A percentile compares a stretch with the other conserved stretches of the same genome.
phyloP scores from a whole-genome alignment of 1,140 invertebrate genomes.

The Lepidurus arcticus region DNA sequence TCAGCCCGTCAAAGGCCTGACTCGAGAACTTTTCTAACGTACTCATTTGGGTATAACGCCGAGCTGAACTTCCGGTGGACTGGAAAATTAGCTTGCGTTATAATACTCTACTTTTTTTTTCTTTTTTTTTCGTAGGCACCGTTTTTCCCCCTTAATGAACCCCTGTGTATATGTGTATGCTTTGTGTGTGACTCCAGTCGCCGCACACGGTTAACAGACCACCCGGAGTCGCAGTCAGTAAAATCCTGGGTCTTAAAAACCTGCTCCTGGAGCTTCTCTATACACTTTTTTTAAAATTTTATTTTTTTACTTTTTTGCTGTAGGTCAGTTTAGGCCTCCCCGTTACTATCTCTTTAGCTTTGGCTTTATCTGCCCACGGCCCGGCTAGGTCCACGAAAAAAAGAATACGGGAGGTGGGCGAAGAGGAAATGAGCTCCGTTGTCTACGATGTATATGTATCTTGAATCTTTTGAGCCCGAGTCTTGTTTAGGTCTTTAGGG shows the following conservation, averaged over 20 bases:
- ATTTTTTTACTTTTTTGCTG: background rate
- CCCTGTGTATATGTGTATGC: slow-evolving; percentile 3
- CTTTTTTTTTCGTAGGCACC: background rate
- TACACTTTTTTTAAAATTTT: slow-evolving; percentile 15
- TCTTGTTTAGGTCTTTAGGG: background rate
- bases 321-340: background rate
- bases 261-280: background rate
- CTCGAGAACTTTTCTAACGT: background rate
- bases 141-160: background rate
- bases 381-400: background rate
- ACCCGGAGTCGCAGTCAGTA: slow-evolving; percentile 5
- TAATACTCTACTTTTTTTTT: background rate
- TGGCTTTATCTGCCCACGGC: background rate
- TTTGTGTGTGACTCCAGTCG: background rate
- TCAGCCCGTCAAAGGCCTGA: slow-evolving; percentile 2
- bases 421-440: background rate
- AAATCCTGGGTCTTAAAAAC: background rate
- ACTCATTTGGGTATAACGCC: slow-evolving; percentile 19
- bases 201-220: slow-evolving; percentile 9
- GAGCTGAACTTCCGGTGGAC: background rate
- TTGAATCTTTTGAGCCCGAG: background rate
- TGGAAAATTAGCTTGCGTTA: background rate
- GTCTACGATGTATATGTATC: slow-evolving; percentile 1
- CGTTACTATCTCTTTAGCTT: background rate
- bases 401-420: background rate